These are phyloP conservation scores for Aplodontia rufa DNA, from an alignment of 2,113 vertebrate genomes.

Conservation along the genomic window DNA sequence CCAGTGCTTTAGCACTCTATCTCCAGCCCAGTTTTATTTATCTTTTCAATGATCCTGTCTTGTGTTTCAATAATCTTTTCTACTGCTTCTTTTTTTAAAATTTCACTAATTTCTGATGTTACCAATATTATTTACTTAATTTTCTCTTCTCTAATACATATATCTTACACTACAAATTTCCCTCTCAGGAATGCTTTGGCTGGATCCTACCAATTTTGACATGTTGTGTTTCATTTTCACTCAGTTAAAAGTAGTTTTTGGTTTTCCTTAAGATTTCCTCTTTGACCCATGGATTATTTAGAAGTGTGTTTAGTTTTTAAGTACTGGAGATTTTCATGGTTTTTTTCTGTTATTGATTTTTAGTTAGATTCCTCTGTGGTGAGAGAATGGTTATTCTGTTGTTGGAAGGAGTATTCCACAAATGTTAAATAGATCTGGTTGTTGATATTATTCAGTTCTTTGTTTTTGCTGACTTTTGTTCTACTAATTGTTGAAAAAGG, in stretches of 20 bases:
- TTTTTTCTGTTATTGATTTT: not conserved
- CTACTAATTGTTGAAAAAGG: not conserved
- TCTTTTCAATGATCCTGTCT: too few relatives aligned
- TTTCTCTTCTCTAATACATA: not conserved
- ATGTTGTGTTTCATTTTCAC: not conserved
- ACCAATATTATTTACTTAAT: too few relatives aligned
- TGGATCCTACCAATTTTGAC: too few relatives aligned
- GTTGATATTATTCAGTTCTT: not conserved
- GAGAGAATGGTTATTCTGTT: not conserved
- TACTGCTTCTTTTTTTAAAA: too few relatives aligned
- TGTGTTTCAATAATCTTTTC: too few relatives aligned
- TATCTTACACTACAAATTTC: not conserved
- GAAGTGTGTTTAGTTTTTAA: not conserved
- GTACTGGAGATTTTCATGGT: not conserved
- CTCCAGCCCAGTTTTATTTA: too few relatives aligned
- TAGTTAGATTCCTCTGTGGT: not conserved
- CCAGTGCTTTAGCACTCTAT: too few relatives aligned
- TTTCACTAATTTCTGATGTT: too few relatives aligned
- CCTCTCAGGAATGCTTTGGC: not conserved
- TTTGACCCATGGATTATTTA: not conserved
- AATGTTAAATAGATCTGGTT: not conserved
- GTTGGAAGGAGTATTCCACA: not conserved
- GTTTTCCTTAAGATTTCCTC: not conserved
- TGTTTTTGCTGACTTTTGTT: not conserved
- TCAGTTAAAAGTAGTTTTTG: not conserved